Conservation (phyloP, 2,797 vertebrate genomes). For the Labroides dimidiatus region DNA sequence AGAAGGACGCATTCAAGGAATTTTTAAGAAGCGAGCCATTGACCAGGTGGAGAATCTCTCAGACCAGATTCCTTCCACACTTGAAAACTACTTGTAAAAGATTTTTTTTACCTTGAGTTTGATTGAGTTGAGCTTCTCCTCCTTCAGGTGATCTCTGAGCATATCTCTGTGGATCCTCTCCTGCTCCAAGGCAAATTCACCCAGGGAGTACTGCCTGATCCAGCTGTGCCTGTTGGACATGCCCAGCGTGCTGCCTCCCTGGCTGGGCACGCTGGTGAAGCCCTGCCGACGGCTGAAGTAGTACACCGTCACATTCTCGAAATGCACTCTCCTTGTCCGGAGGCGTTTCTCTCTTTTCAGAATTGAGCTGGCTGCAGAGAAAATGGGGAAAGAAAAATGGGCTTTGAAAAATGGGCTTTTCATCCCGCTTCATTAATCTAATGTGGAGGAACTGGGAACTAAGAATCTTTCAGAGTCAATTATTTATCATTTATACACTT, state of each 20-base stretch:
- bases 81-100: background rate
- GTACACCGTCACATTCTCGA: constrained; percentile 98
- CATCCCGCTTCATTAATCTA: constrained; percentile 17
- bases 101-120: constrained; percentile 89
- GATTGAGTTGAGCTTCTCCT: constrained; percentile 97
- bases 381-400: constrained; percentile 1
- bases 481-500: constrained; percentile 10
- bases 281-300: constrained; percentile 97
- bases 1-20: constrained; percentile 20
- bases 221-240: constrained; percentile 98
- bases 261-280: constrained; percentile 99
- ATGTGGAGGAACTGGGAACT: constrained; percentile 18
- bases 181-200: constrained; percentile 96
- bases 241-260: constrained; percentile 97
- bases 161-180: constrained; percentile 95
- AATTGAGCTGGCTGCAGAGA: constrained; percentile 91
- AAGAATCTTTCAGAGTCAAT: background rate
- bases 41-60: background rate
- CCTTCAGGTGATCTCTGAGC: constrained; percentile 95
- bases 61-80: background rate
- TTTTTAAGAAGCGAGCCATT: background rate
- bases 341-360: constrained; percentile 97
- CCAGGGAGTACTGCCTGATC: constrained; percentile 93
- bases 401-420: constrained; percentile 6
- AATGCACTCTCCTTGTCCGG: constrained; percentile 94